Evolutionary conservation across 2,888 invertebrate species (phyloP), one percentile per base, ranked within the genome.

Genomic region (Lasioglossum vierecki): DNA sequence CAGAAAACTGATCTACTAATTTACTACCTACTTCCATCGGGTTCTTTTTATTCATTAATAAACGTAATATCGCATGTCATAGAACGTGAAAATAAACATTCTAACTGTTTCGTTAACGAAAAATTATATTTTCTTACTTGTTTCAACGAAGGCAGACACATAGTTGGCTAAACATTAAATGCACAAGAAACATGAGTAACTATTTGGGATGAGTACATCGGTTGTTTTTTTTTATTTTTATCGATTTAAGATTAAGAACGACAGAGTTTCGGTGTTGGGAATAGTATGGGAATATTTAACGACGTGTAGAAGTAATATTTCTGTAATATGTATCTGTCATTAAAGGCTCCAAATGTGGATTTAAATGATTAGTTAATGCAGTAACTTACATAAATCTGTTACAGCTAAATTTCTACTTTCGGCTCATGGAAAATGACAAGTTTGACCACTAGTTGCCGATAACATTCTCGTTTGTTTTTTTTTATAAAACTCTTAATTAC

Each of bases 391-490:
- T 72, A 57, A 41, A 80, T 82, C 44, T 71, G 18, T 73, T 49
- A 53, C 60, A 46, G 72, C 35, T 85, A 80, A 46, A 79, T 22
- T 82, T 63, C 72, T 73, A 81, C 73, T 76, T 53, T 85, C 83
- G 79, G 84, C 85, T 84, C 85, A 88, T 93, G 93, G 94, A 94
- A 94, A 94, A 94, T 94, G 94, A 94, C 94, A 94, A 94, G 94
- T 92, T 92, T 93, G 93, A 94, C 94, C 94, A 93, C 90, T 93
- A 93, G 91, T 93, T 93, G 92, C 91, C 91, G 91, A 93, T 93
- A 90, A 90, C 87, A 90, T 90, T 90, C 86, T 91, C 91, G 80
- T 88, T 88, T 89, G 70, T 70, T 70, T 74, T n/a, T n/a, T n/a
- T 78, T 82, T 79, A 30, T 68, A 79, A 83, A 76, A 63, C 22